Evolutionary conservation across 2,797 vertebrate species (phyloP).

Genomic region (Lacerta bilineata): DNA sequence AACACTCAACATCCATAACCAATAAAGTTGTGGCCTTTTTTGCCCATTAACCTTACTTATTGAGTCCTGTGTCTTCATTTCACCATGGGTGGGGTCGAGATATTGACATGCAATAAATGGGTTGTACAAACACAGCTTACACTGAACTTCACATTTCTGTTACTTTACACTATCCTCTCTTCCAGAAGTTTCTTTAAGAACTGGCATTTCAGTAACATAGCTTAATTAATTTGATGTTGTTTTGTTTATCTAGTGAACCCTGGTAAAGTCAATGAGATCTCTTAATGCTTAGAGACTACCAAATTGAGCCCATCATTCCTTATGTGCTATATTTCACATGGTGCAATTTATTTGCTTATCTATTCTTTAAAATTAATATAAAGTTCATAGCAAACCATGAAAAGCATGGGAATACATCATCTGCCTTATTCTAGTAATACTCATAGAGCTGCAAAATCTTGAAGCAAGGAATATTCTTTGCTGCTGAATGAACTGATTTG

Average conservation of each 20-base stretch:
- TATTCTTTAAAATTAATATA: constrained; percentile 32
- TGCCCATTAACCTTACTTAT: too few relatives aligned
- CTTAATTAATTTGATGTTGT: constrained; percentile 28
- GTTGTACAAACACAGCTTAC: too few relatives aligned
- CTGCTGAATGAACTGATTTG: constrained; percentile 25
- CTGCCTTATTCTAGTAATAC: constrained; percentile 3
- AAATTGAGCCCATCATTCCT: constrained; percentile 7
- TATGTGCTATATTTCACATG: not conserved
- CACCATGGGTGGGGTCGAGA: too few relatives aligned
- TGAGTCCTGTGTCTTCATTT: too few relatives aligned
- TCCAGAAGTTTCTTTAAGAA: not conserved
- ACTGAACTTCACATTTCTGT: too few relatives aligned
- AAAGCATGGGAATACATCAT: not conserved
- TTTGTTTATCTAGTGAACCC: constrained; percentile 24
- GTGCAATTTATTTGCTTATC: constrained; percentile 30
- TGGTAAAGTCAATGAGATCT: not conserved
- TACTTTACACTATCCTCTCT: too few relatives aligned
- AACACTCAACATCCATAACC: too few relatives aligned
- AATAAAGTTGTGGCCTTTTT: too few relatives aligned
- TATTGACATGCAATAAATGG: too few relatives aligned
- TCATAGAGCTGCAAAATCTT: constrained; percentile 35
- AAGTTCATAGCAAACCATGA: constrained; percentile 1
- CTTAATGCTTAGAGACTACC: not conserved
- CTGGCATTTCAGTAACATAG: not conserved
- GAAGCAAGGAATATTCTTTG: not conserved